A percentile compares a stretch with the other conserved stretches of the same genome.
These are phyloP conservation scores for Neodiprion pinetum DNA, from an alignment of 1,140 invertebrate species.

Conservation along the genomic window DNA sequence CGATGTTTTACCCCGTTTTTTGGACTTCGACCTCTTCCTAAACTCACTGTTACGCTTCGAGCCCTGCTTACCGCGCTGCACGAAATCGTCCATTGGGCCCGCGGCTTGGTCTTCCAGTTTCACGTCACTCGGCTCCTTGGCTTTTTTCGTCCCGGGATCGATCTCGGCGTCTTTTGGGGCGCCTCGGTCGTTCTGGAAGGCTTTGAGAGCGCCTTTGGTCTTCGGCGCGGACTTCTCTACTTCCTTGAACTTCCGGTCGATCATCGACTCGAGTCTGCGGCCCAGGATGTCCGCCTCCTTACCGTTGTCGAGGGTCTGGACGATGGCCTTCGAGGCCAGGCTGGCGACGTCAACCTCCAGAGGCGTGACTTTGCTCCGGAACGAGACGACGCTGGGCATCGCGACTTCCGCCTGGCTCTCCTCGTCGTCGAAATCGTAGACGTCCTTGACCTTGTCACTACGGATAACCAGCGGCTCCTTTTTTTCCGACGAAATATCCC, in stretches of 20 bases:
- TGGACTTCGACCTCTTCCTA: conserved; percentile 33
- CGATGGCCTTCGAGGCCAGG: conserved; percentile 39
- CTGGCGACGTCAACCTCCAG: not conserved
- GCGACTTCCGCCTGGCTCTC: conserved; percentile 46
- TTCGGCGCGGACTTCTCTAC: conserved; percentile 52
- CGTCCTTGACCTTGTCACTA: conserved; percentile 46
- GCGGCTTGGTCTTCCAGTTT: conserved; percentile 25
- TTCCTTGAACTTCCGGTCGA: conserved; percentile 48
- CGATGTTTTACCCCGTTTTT: conserved; percentile 35
- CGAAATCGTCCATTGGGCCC: conserved; percentile 50
- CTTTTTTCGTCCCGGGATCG: conserved; percentile 6
- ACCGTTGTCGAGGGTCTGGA: conserved; percentile 39
- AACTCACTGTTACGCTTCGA: conserved; percentile 30
- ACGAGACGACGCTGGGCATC: conserved; percentile 45
- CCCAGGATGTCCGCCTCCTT: conserved; percentile 31
- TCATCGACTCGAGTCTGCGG: conserved; percentile 39
- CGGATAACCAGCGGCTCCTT: conserved; percentile 15
- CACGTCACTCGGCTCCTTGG: conserved; percentile 32
- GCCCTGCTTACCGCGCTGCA: conserved; percentile 36
- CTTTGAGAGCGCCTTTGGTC: conserved; percentile 53
- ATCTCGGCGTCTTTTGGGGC: conserved; percentile 20
- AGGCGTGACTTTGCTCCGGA: conserved; percentile 40
- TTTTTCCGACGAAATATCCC: conserved; percentile 34
- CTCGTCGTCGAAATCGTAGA: conserved; percentile 60
- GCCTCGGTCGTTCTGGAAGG: conserved; percentile 47